These are phyloP conservation scores for Leucoraja ocellata DNA, from an alignment of 2,797 vertebrate genomes.

Conservation along the genomic window DNA sequence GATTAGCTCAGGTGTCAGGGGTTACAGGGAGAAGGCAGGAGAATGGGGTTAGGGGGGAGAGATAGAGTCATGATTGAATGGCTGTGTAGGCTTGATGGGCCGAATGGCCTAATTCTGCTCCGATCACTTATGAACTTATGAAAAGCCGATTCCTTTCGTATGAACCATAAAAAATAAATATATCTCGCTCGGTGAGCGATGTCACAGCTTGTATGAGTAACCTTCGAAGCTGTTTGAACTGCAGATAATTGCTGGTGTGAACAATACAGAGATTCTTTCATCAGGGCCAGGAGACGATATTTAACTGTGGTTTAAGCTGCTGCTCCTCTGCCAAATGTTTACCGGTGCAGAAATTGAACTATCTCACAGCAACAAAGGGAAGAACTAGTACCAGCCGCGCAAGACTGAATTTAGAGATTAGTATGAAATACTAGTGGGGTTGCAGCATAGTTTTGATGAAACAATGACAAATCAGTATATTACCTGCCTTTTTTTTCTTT, in stretches of 20 bases:
- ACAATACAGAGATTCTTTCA: not conserved
- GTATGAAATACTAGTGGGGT: not conserved
- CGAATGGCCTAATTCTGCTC: too few species aligned
- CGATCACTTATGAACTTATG: too few species aligned
- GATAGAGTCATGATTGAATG: too few species aligned
- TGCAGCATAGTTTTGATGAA: not conserved
- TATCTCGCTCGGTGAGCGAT: not conserved
- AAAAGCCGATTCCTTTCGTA: not conserved
- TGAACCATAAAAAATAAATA: not conserved
- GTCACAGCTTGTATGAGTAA: not conserved
- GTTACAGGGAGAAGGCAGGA: too few species aligned
- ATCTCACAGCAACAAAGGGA: not conserved
- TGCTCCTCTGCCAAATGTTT: not conserved
- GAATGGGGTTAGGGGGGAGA: too few species aligned
- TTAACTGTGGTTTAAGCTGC: conserved; percentile 1
- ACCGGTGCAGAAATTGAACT: conserved; percentile 16
- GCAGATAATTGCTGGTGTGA: not conserved
- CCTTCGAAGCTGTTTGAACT: not conserved
- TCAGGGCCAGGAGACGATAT: not conserved
- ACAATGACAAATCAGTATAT: not conserved
- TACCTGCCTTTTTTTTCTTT: too few species aligned
- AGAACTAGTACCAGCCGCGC: not conserved
- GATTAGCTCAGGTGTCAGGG: too few species aligned
- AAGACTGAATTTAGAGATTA: not conserved
- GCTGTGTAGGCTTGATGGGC: too few species aligned